Evolutionary conservation across 2,113 vertebrate genomes (phyloP).

Genomic region (Empidonax alnorum): DNA sequence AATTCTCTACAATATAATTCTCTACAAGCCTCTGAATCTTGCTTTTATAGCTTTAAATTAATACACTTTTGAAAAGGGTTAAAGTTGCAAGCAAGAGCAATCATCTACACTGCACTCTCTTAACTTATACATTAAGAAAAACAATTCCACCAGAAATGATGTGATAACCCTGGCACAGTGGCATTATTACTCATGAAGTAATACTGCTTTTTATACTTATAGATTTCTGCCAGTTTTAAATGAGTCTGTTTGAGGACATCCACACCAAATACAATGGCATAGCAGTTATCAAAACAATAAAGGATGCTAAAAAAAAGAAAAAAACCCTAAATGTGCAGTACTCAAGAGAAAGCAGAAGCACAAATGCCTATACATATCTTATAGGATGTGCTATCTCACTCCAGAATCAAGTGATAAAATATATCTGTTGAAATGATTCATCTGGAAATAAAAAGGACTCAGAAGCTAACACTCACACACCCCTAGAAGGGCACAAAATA

Average conservation of each 20-base stretch:
- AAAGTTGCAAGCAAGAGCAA: conserved; percentile 27
- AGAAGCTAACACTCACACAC: not conserved
- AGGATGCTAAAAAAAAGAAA: not conserved
- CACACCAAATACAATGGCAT: not conserved
- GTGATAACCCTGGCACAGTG: conserved; percentile 4
- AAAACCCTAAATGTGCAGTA: not conserved
- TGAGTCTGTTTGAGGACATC: conserved; percentile 11
- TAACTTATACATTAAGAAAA: conserved; percentile 43
- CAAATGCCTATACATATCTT: not conserved
- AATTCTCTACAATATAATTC: not conserved
- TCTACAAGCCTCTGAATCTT: not conserved
- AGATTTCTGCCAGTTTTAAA: conserved; percentile 26
- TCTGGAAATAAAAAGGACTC: not conserved
- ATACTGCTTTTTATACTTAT: conserved; percentile 54
- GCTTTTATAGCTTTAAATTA: not conserved
- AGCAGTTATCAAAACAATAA: conserved; percentile 14
- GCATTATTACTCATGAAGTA: conserved; percentile 51
- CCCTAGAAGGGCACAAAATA: not conserved
- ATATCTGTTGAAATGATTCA: not conserved
- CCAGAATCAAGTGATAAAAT: not conserved
- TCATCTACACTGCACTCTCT: not conserved
- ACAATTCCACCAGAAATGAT: conserved; percentile 41
- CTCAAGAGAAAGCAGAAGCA: not conserved
- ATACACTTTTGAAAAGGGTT: not conserved
- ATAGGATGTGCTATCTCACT: not conserved